Evolutionary conservation across 2,797 vertebrate species (phyloP).

Genomic region (Crocidura indochinensis): DNA sequence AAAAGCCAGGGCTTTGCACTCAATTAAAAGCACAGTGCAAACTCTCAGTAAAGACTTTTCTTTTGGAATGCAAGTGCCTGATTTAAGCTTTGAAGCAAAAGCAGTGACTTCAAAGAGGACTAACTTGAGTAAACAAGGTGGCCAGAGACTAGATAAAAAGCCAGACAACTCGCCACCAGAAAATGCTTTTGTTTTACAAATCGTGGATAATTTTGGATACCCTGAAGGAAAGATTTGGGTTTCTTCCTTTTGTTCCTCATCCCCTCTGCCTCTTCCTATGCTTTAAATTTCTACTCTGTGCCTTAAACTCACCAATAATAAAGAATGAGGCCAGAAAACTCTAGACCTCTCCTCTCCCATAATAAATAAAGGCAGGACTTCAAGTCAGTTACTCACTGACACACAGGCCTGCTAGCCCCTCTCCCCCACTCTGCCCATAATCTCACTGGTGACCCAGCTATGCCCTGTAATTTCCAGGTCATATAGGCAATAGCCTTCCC

Average conservation of each 20-base stretch:
- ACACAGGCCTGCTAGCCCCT: background rate
- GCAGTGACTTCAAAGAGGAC: background rate
- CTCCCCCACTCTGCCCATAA: background rate
- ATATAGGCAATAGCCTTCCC: background rate
- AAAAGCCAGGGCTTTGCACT: background rate
- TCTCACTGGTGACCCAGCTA: background rate
- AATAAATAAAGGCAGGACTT: background rate
- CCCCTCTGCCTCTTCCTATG: background rate
- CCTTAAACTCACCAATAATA: background rate
- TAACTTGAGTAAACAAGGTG: background rate
- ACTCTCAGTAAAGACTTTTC: background rate
- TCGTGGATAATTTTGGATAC: background rate
- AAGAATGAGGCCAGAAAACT: background rate
- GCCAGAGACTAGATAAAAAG: background rate
- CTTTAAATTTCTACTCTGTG: background rate
- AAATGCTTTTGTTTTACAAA: background rate
- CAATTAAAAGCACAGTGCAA: background rate
- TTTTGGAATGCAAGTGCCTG: background rate
- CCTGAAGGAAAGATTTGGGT: background rate
- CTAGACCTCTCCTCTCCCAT: background rate
- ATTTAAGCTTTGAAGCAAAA: background rate
- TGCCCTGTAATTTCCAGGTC: background rate
- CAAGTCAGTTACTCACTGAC: background rate
- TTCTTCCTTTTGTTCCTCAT: background rate
- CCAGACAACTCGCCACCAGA: background rate